Percentiles rank a stretch among this genome's conserved stretches.
Evolutionary conservation across 2,113 vertebrate genomes (phyloP).

Genomic region (Desmodus rotundus): DNA sequence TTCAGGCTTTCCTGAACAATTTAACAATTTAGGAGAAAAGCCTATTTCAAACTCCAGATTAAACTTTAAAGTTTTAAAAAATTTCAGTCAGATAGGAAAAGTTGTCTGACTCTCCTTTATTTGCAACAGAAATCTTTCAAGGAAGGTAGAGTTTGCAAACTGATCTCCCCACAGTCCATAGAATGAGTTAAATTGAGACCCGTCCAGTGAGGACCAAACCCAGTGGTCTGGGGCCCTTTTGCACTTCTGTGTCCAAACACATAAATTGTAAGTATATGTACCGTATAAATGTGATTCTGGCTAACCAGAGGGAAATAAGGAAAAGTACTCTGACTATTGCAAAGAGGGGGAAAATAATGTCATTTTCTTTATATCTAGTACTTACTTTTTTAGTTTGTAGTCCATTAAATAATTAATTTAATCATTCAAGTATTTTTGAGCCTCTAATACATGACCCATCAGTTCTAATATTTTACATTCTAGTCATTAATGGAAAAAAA

Average conservation of each 20-base stretch:
- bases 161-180: neutral
- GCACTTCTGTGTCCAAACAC: neutral
- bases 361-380: neutral
- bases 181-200: neutral
- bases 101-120: neutral
- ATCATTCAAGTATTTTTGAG: neutral
- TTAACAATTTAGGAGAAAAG: conserved; percentile 25
- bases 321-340: neutral
- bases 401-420: neutral
- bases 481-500: neutral
- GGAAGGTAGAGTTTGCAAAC: neutral
- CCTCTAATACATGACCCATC: neutral
- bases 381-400: neutral
- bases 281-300: neutral
- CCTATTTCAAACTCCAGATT: neutral
- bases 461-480: neutral
- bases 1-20: conserved; percentile 45
- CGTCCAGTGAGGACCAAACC: neutral
- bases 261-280: neutral
- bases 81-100: neutral
- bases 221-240: neutral
- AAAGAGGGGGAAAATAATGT: neutral
- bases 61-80: conserved; percentile 23
- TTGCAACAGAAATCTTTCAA: neutral
- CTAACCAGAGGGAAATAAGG: neutral